These are phyloP conservation scores for Cichladusa arquata DNA, from an alignment of 2,113 vertebrate genomes.

Conservation along the genomic window DNA sequence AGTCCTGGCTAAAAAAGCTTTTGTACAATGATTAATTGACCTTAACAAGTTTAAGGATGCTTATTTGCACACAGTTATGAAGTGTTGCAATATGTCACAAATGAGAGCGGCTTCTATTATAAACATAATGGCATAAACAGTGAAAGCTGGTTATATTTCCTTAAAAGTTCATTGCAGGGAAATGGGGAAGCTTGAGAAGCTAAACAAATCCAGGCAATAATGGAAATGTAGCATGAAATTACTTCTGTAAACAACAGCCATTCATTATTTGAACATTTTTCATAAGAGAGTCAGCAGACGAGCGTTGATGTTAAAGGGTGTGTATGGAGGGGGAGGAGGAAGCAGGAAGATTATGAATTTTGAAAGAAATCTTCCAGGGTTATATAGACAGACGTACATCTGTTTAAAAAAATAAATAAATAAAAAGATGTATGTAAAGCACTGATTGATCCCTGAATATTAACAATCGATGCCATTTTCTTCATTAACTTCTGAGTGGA, in stretches of 20 bases:
- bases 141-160: slow-evolving; percentile 81
- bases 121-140: slow-evolving; percentile 71
- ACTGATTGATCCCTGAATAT: slow-evolving; percentile 92
- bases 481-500: slow-evolving; percentile 89
- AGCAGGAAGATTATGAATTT: slow-evolving; percentile 54
- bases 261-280: slow-evolving; percentile 94
- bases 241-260: slow-evolving; percentile 97
- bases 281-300: slow-evolving; percentile 80
- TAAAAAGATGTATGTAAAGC: slow-evolving; percentile 67
- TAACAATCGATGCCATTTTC: slow-evolving; percentile 87
- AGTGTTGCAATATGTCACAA: slow-evolving; percentile 79
- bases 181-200: slow-evolving; percentile 85
- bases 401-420: slow-evolving; percentile 63
- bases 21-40: slow-evolving; percentile 81
- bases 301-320: slow-evolving; percentile 58
- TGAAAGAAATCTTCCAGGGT: slow-evolving; percentile 70
- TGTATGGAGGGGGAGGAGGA: slow-evolving; percentile 59
- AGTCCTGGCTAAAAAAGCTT: slow-evolving; percentile 54
- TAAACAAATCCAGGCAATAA: slow-evolving; percentile 98
- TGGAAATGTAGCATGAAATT: slow-evolving; percentile 99
- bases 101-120: slow-evolving; percentile 76
- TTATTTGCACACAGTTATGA: slow-evolving; percentile 81
- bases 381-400: slow-evolving; percentile 79
- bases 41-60: slow-evolving; percentile 79
- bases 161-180: slow-evolving; percentile 85